These are phyloP conservation scores for Torymus tubicola DNA, from an alignment of 2,888 invertebrate species.

Conservation along the genomic window DNA sequence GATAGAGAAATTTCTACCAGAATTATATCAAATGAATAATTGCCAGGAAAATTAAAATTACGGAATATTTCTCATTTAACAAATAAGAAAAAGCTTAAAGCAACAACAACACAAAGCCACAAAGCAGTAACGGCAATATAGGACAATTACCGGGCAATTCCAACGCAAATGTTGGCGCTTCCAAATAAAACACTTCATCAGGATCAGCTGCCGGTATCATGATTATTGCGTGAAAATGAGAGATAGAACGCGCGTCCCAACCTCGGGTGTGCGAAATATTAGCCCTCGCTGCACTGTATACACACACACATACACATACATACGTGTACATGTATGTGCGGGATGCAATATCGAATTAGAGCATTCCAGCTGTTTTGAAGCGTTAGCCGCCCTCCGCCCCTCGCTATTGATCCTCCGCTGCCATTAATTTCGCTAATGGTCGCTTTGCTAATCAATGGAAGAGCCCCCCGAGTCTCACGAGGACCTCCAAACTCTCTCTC, in stretches of 20 bases:
- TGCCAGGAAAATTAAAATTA: too few species aligned
- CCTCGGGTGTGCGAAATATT: background rate
- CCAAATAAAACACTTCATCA: constrained; percentile 37
- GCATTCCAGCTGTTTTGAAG: constrained; percentile 56
- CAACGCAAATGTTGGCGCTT: constrained; percentile 12
- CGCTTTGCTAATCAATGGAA: constrained; percentile 71
- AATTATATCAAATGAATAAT: too few species aligned
- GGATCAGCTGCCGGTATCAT: constrained; percentile 15
- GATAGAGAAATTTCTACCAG: too few species aligned
- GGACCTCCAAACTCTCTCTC: constrained; percentile 46
- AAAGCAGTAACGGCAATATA: too few species aligned
- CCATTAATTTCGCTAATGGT: constrained; percentile 73
- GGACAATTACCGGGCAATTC: background rate
- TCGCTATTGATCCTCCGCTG: constrained; percentile 63
- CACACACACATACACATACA: background rate
- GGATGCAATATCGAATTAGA: constrained; percentile 50
- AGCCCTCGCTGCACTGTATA: background rate
- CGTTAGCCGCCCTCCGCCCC: constrained; percentile 13
- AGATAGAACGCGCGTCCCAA: background rate
- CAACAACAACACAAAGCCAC: too few species aligned
- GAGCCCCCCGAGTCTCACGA: constrained; percentile 62
- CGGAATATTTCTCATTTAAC: too few species aligned
- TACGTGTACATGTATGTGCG: background rate
- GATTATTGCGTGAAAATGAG: constrained; percentile 34
- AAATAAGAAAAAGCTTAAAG: too few species aligned